Conservation (phyloP, 1,140 invertebrate species). For the Trichonephila inaurata region DNA sequence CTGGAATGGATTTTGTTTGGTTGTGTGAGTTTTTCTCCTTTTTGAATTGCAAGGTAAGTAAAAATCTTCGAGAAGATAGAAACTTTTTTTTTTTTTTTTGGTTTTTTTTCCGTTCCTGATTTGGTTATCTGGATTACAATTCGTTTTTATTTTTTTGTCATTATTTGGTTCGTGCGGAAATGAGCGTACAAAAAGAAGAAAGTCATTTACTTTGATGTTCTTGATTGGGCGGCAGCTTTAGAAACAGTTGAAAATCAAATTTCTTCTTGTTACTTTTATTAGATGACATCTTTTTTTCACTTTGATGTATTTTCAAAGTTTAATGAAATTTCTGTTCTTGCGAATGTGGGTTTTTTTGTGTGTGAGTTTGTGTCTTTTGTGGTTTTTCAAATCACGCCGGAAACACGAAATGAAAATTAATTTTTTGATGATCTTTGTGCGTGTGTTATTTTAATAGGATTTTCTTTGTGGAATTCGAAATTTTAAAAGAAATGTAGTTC, state of each 20-base stretch:
- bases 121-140: slow-evolving; percentile 17
- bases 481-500: too few species aligned
- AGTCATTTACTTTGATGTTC: slow-evolving; percentile 67
- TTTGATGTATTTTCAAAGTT: slow-evolving; percentile 48
- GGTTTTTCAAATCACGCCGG: background rate
- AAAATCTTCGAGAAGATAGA: slow-evolving; percentile 30
- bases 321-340: slow-evolving; percentile 55
- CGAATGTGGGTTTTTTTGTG: background rate
- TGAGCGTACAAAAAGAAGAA: slow-evolving; percentile 11
- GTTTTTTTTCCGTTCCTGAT: background rate
- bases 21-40: slow-evolving; percentile 33
- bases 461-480: too few species aligned
- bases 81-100: background rate
- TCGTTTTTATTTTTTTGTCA: slow-evolving; percentile 45
- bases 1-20: slow-evolving; percentile 45
- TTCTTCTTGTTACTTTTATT: slow-evolving; percentile 56
- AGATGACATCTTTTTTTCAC: slow-evolving; percentile 50
- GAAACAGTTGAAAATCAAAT: slow-evolving; percentile 42
- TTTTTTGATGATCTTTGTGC: slow-evolving; percentile 6
- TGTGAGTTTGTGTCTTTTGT: background rate
- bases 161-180: slow-evolving; percentile 2
- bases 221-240: slow-evolving; percentile 53
- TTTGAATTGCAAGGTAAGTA: slow-evolving; percentile 38
- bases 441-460: background rate
- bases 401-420: slow-evolving; percentile 11